These are phyloP conservation scores for Dromiciops gliroides DNA, from an alignment of 2,113 vertebrate species.

Conservation along the genomic window DNA sequence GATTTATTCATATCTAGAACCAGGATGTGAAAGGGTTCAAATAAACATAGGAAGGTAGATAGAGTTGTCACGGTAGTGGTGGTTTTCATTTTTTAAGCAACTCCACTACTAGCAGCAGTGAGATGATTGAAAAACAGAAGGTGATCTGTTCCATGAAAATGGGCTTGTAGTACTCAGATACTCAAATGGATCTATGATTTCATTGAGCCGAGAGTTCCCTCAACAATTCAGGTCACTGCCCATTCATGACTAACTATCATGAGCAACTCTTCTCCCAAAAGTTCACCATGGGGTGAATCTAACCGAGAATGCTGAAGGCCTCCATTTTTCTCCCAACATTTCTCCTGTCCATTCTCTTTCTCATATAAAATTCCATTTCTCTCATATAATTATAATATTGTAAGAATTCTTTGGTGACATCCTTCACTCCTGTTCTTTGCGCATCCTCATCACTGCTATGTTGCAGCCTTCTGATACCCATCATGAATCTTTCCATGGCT, in stretches of 20 bases:
- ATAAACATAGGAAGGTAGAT: background rate
- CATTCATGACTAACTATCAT: background rate
- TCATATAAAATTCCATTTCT: background rate
- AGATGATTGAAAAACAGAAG: background rate
- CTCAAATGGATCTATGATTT: background rate
- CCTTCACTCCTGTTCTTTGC: background rate
- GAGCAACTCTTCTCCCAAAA: background rate
- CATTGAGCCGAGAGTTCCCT: background rate
- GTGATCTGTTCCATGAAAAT: background rate
- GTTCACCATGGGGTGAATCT: background rate
- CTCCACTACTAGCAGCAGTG: background rate
- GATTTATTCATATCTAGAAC: background rate
- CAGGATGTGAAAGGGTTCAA: background rate
- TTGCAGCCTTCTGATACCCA: background rate
- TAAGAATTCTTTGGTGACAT: background rate
- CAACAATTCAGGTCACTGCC: background rate
- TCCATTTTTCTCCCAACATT: background rate
- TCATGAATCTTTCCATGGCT: background rate
- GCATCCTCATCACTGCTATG: background rate
- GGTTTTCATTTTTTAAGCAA: background rate
- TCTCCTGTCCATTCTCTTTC: background rate
- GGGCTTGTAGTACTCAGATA: background rate
- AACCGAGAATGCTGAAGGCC: background rate
- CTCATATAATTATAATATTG: too few species aligned
- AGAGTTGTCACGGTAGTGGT: background rate